phyloP scores from a whole-genome alignment of 2,113 vertebrate species.

The Oryzias javanicus region DNA sequence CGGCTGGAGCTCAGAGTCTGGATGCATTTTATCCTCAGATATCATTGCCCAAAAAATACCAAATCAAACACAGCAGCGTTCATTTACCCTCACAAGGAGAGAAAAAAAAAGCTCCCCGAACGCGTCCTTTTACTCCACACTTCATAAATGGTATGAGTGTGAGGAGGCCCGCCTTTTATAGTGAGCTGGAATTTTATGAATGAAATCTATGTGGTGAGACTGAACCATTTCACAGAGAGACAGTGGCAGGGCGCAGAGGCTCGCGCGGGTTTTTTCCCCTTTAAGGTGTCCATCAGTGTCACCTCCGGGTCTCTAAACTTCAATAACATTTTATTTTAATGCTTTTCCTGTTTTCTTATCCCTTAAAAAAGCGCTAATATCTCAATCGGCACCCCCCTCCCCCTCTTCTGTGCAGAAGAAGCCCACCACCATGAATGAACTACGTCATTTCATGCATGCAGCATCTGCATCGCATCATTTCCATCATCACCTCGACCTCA shows the following conservation, averaged over 20 bases:
- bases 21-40: conserved; percentile 79
- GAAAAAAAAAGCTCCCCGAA: conserved; percentile 6
- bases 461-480: conserved; percentile 56
- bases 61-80: not conserved
- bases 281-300: not conserved
- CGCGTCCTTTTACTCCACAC: conserved; percentile 43
- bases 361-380: not conserved
- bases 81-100: conserved; percentile 7
- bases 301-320: not conserved
- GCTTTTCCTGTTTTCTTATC: not conserved
- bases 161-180: conserved; percentile 77
- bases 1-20: conserved; percentile 85
- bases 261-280: conserved; percentile 4
- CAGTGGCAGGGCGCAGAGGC: conserved; percentile 1
- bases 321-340: not conserved
- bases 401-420: conserved; percentile 42
- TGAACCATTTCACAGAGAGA: conserved; percentile 70
- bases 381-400: conserved; percentile 34
- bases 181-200: conserved; percentile 83
- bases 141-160: conserved; percentile 67
- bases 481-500: no score
- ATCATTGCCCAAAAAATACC: conserved; percentile 31
- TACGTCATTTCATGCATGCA: conserved; percentile 71
- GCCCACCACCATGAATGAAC: conserved; percentile 65
- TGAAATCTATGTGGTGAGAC: conserved; percentile 80